A percentile compares a stretch with the other conserved stretches of the same genome.
Evolutionary conservation across 2,888 invertebrate species (phyloP).

Genomic region (Tanypteryx hageni): DNA sequence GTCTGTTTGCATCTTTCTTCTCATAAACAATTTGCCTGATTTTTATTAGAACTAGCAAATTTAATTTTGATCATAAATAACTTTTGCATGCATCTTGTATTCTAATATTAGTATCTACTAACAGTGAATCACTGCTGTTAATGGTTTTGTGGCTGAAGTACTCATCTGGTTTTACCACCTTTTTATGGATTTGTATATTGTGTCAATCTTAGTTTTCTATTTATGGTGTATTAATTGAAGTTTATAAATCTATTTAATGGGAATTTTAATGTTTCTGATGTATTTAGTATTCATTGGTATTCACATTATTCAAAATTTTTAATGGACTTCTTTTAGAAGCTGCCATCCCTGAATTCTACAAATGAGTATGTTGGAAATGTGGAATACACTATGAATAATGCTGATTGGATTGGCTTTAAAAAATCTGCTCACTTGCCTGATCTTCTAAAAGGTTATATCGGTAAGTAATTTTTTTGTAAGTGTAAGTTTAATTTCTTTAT

Average conservation of each 20-base stretch:
- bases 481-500: not conserved
- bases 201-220: not conserved
- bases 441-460: slow-evolving; percentile 88
- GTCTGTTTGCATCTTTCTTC: too few relatives aligned
- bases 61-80: too few relatives aligned
- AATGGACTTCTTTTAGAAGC: slow-evolving; percentile 36
- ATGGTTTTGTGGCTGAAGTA: too few relatives aligned
- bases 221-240: slow-evolving; percentile 19
- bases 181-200: not conserved
- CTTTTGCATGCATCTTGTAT: too few relatives aligned
- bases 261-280: too few relatives aligned
- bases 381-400: slow-evolving; percentile 78
- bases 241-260: not conserved
- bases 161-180: too few relatives aligned
- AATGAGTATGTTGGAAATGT: slow-evolving; percentile 47
- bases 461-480: slow-evolving; percentile 71
- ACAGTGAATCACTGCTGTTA: too few relatives aligned
- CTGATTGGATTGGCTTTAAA: slow-evolving; percentile 90
- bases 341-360: slow-evolving; percentile 46
- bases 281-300: too few relatives aligned
- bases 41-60: too few relatives aligned
- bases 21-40: too few relatives aligned
- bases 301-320: not conserved
- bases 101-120: too few relatives aligned
- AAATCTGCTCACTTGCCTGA: slow-evolving; percentile 82